Percentiles rank a stretch among this genome's conserved stretches.
These are phyloP conservation scores for Molossus alvarezi DNA, from an alignment of 2,797 vertebrate species.

Conservation along the genomic window DNA sequence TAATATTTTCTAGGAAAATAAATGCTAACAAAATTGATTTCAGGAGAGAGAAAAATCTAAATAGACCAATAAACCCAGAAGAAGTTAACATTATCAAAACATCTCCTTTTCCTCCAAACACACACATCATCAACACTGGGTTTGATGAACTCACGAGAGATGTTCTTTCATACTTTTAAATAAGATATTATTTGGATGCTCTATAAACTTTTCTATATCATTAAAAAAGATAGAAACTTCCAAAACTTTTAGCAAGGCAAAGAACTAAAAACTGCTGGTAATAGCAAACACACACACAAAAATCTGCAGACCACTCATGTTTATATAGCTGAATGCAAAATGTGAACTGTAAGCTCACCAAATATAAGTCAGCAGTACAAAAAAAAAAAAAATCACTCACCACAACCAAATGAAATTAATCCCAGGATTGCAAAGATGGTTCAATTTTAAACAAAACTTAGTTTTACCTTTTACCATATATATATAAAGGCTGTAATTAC, in stretches of 20 bases:
- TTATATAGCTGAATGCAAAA: not conserved
- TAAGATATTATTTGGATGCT: not conserved
- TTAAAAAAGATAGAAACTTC: not conserved
- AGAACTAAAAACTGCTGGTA: not conserved
- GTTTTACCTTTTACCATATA: not conserved
- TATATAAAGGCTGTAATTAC: not conserved
- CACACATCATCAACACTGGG: not conserved
- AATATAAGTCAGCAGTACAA: not conserved
- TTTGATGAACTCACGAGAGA: not conserved
- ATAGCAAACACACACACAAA: not conserved
- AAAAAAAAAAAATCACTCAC: not conserved
- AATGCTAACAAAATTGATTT: not conserved
- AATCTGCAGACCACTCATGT: not conserved
- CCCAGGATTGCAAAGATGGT: not conserved
- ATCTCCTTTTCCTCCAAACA: not conserved
- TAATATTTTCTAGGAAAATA: not conserved
- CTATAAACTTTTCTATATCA: not conserved
- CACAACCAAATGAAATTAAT: not conserved
- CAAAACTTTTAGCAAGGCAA: not conserved
- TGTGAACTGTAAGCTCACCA: not conserved
- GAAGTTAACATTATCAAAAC: not conserved
- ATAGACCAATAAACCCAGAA: not conserved
- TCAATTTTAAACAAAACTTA: slow-evolving; percentile 3
- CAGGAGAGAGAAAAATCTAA: not conserved
- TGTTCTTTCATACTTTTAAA: slow-evolving; percentile 9